phyloP scores from a whole-genome alignment of 2,113 vertebrate species.

The Sitta europaea region DNA sequence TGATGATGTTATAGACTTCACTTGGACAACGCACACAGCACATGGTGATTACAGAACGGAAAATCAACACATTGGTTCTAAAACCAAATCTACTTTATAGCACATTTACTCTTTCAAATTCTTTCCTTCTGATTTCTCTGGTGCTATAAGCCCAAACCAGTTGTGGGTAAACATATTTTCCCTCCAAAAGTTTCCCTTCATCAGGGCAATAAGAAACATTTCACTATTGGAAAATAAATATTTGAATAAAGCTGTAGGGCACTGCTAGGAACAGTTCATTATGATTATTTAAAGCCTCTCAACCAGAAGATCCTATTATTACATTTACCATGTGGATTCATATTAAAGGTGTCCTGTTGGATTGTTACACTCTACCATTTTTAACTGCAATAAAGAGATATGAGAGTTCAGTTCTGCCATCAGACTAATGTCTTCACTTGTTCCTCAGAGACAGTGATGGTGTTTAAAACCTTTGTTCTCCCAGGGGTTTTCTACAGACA shows the following conservation, averaged over 20 bases:
- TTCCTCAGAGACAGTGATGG: not conserved
- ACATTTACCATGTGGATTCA: not conserved
- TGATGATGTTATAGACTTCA: not conserved
- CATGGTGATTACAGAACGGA: not conserved
- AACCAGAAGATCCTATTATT: not conserved
- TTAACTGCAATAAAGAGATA: not conserved
- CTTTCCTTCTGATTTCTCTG: not conserved
- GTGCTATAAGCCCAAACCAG: not conserved
- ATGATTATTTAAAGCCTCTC: not conserved
- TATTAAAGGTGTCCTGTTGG: not conserved
- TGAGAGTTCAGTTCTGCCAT: not conserved
- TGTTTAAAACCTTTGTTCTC: not conserved
- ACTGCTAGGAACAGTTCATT: not conserved
- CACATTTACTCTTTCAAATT: not conserved
- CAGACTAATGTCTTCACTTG: not conserved
- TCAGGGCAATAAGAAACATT: not conserved
- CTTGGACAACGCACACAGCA: accelerated
- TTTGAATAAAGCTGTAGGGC: not conserved
- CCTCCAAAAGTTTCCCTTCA: not conserved
- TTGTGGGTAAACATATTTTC: not conserved
- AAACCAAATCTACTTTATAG: not conserved
- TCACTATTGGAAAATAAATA: not conserved
- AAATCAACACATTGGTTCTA: not conserved
- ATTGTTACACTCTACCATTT: not conserved
- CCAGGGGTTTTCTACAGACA: not conserved